phyloP scores from a whole-genome alignment of 2,888 invertebrate genomes.

The Dynastes maya region DNA sequence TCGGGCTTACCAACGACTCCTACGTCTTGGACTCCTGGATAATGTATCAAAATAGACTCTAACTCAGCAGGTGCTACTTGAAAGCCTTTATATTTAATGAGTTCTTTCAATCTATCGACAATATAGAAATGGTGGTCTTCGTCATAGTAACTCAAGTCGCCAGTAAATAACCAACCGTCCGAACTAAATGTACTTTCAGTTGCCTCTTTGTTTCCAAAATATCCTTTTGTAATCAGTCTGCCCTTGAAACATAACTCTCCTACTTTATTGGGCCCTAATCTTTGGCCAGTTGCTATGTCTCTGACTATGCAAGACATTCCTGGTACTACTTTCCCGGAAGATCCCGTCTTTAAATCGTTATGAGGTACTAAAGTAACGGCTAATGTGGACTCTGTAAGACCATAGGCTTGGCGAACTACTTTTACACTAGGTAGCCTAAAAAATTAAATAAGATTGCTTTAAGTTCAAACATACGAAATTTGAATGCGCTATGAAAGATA shows the following conservation, averaged over 20 bases:
- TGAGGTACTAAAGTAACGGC: conserved; percentile 69
- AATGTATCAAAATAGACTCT: conserved; percentile 83
- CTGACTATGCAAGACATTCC: conserved; percentile 77
- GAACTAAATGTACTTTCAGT: conserved; percentile 77
- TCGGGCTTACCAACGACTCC: conserved; percentile 79
- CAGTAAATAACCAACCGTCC: conserved; percentile 85
- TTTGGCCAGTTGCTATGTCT: conserved; percentile 76
- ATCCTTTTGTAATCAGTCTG: conserved; percentile 75
- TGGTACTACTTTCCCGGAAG: conserved; percentile 77
- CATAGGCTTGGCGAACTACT: conserved; percentile 81
- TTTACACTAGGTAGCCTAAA: conserved; percentile 72
- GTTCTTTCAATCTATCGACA: conserved; percentile 89
- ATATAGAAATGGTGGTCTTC: conserved; percentile 84
- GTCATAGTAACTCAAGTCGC: conserved; percentile 89
- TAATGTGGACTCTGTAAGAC: conserved; percentile 83
- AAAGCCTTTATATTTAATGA: conserved; percentile 92
- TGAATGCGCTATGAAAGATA: too few relatives aligned
- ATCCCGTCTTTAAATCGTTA: conserved; percentile 72
- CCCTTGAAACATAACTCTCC: conserved; percentile 91
- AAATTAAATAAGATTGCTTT: too few relatives aligned
- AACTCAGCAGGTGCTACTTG: conserved; percentile 91
- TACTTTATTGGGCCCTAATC: conserved; percentile 75
- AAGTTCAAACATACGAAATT: background rate
- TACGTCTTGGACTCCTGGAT: conserved; percentile 69
- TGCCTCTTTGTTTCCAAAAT: conserved; percentile 79